Percentiles rank a stretch among this genome's conserved stretches.
Conservation (phyloP, 1,140 invertebrate species). For the Carposina sasakii region DNA sequence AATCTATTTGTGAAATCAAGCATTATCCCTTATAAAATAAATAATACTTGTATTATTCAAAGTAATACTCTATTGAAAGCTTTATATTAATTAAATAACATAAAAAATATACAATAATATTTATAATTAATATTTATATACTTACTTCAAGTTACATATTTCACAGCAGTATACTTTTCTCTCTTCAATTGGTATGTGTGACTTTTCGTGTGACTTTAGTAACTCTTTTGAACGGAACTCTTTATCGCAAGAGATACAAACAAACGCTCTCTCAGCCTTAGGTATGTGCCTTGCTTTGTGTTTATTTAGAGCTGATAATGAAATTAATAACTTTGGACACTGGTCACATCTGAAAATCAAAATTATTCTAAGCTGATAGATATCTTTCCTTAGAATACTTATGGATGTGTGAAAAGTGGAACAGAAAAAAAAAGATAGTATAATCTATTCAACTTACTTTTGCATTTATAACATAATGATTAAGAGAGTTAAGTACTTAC, state of each 20-base stretch:
- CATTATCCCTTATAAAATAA: too few relatives aligned
- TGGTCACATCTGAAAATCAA: constrained; percentile 65
- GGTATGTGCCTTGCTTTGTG: constrained; percentile 67
- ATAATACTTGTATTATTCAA: too few relatives aligned
- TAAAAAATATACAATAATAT: too few relatives aligned
- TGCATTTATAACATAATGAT: too few relatives aligned
- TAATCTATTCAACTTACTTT: too few relatives aligned
- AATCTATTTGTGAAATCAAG: too few relatives aligned
- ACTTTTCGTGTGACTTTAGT: constrained; percentile 62
- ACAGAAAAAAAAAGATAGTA: constrained; percentile 1
- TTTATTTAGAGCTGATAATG: constrained; percentile 56
- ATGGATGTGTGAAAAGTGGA: neutral
- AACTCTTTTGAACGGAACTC: constrained; percentile 60
- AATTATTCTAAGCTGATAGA: too few relatives aligned
- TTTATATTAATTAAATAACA: too few relatives aligned
- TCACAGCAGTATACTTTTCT: constrained; percentile 66
- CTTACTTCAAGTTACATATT: constrained; percentile 66
- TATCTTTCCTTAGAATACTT: too few relatives aligned
- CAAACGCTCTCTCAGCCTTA: constrained; percentile 57
- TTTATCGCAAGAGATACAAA: constrained; percentile 59
- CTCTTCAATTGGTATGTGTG: constrained; percentile 67
- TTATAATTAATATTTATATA: too few relatives aligned
- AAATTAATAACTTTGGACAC: constrained; percentile 66
- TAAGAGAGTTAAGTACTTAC: too few relatives aligned
- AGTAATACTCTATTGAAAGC: too few relatives aligned